Base-by-base conservation (phyloP, 2,797 vertebrate species). In the Chelmon rostratus region DNA sequence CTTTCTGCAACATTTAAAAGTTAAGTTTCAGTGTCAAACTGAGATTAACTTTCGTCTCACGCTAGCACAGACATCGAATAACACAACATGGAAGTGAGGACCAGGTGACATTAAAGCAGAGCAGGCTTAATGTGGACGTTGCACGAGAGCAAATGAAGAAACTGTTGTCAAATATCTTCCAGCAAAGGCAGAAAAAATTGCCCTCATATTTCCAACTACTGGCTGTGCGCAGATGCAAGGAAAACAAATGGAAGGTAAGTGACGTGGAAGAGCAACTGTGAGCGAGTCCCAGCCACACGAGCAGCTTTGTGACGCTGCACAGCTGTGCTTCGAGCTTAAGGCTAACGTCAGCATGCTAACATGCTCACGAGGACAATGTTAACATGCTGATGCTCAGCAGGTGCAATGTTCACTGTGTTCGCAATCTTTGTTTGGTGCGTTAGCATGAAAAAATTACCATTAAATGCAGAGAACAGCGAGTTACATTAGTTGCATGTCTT, bases 71-170 rank as follows among this genome's bases (percentile, higher is more conserved):
- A 44, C 42, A 47, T 1, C 19, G 16, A 58, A 23, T 31, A 38
- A 69, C 42, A 53, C 7, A n/a, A 46, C 10, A 28, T 5, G 15
- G 2, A 52, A 8, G 56, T 6, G 56, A 42, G 11, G 35, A 23
- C 62, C 59, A 62, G 63, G 54, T 19, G 50, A 62, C 50, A 47
- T 35, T 38, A 62, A 70, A 74, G 67, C 54, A 31, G 6, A 74
- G 58, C 53, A 56, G 65, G 18, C 59, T 37, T 31, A 38, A 58
- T 73, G n/a, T 49, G 9, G 18, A 67, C 18, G 28, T 35, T 56
- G n/a, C 10, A 69, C 61, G 33, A 13, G 11, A 44, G 52, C 58
- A 70, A 19, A 18, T 57, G 31, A 35, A 50, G 44, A 23, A 23
- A 49, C 31, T 6, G 28, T 37, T 49, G 38, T 64, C 21, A 37